Conservation (phyloP, 2,113 vertebrate species). For the Podiceps cristatus region DNA sequence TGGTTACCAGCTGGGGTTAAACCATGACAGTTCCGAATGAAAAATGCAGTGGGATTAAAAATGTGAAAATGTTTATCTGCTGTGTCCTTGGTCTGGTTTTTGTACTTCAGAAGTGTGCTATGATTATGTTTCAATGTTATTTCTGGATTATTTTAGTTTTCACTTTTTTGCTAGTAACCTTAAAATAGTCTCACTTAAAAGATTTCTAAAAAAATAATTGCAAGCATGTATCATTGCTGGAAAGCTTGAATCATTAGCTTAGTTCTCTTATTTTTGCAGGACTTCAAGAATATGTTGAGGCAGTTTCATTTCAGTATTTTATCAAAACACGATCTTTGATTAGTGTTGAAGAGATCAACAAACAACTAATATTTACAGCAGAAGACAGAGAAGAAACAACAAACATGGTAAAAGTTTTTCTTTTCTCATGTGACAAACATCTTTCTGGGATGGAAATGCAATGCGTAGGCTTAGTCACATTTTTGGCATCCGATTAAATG, state of each 20-base stretch:
- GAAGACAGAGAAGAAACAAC: conserved; percentile 77
- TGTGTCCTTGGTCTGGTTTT: not conserved
- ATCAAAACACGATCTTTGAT: conserved; percentile 91
- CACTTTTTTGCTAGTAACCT: not conserved
- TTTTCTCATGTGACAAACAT: not conserved
- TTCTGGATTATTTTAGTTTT: not conserved
- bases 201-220: not conserved
- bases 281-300: conserved; percentile 97
- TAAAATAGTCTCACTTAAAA: not conserved
- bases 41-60: not conserved
- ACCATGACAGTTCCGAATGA: not conserved
- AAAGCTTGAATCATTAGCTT: not conserved
- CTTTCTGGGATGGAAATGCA: conserved; percentile 9
- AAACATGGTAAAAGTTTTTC: conserved; percentile 72
- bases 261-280: conserved; percentile 75
- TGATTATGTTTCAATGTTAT: not conserved
- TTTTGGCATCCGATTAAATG: conserved; percentile 48
- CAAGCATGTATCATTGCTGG: not conserved
- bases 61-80: not conserved
- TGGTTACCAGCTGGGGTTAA: too few relatives aligned
- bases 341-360: conserved; percentile 95
- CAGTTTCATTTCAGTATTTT: conserved; percentile 94
- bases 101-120: fast-evolving
- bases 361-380: conserved; percentile 85
- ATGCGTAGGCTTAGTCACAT: not conserved